A percentile compares a stretch with the other conserved stretches of the same genome.
phyloP scores from a whole-genome alignment of 2,888 invertebrate species.

The Erannis defoliaria region DNA sequence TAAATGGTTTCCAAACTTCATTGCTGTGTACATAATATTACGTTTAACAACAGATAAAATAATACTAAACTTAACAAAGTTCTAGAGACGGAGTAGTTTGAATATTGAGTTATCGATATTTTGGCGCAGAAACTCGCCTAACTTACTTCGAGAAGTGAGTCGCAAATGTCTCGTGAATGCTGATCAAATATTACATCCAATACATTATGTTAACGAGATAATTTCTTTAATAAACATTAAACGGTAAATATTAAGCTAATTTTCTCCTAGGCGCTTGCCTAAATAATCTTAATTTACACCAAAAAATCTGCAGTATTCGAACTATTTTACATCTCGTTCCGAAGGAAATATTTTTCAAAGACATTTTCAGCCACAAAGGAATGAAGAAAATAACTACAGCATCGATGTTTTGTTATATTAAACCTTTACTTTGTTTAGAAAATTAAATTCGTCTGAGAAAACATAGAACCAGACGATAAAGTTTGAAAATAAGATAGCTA shows the following conservation, averaged over 20 bases:
- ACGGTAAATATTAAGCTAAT: background rate
- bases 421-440: conserved; percentile 17
- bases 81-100: no score
- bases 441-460: conserved; percentile 24
- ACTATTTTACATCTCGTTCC: background rate
- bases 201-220: background rate
- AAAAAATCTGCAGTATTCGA: conserved; percentile 4
- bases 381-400: conserved; percentile 18
- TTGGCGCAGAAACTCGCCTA: no score
- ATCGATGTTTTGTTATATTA: conserved; percentile 10
- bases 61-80: no score
- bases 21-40: no score
- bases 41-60: no score
- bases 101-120: no score
- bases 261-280: background rate
- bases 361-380: conserved; percentile 23
- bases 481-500: conserved; percentile 14
- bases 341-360: conserved; percentile 17
- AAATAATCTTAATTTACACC: background rate
- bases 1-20: no score
- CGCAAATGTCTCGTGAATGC: no score
- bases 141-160: no score
- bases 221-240: background rate
- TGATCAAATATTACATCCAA: no score
- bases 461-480: conserved; percentile 16